Base-by-base conservation (phyloP, 2,113 vertebrate genomes). In the Galbula dea region DNA sequence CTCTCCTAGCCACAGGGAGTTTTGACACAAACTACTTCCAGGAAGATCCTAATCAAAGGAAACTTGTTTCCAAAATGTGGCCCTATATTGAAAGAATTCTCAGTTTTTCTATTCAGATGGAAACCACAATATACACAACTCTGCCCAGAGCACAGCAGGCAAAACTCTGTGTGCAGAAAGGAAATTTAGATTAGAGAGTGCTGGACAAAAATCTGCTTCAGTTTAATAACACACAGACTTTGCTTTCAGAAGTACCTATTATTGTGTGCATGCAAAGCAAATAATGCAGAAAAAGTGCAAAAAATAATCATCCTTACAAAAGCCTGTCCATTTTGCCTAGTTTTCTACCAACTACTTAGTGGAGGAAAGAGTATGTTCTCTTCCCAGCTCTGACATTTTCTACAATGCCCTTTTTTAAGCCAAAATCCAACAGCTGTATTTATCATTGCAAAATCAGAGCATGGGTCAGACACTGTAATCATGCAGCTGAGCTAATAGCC, bases 391-490 rank as follows among this genome's bases (percentile, higher is more conserved):
- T 78, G 68, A 58, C 4, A 34, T 92, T 92, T 95, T 92, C 77
- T 72, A 71, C 27, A 79, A 17, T 46, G 34, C 1, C 27, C 10
- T 46, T 74, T 79, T 66, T 59, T 46, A 86, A 88, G 23, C 49
- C 43, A 73, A 86, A 89, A 89, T 57, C 16, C 48, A 57, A 55
- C 86, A 96, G 67, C 62, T 90, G 61, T 76, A 72, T 84, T 96
- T 88, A 68, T 71, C 71, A 79, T 9, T 79, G 54, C 46, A 66
- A 91, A 91, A 87, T 78, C 37, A 41, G 20, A 88, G 14, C 26
- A 8, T 34, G 51, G 75, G 63, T 83, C 92, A 90, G 54, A 51
- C 61, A 54, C 23, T 74, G 58, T 57, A 79, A 88, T 83, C 65
- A 58, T 15, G 23, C 79, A 89, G 82, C 73, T 90, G 83, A 90